Evolutionary conservation across 2,113 vertebrate species (phyloP), one percentile per base, ranked within the genome.

Genomic region (Prochilodus magdalenae): DNA sequence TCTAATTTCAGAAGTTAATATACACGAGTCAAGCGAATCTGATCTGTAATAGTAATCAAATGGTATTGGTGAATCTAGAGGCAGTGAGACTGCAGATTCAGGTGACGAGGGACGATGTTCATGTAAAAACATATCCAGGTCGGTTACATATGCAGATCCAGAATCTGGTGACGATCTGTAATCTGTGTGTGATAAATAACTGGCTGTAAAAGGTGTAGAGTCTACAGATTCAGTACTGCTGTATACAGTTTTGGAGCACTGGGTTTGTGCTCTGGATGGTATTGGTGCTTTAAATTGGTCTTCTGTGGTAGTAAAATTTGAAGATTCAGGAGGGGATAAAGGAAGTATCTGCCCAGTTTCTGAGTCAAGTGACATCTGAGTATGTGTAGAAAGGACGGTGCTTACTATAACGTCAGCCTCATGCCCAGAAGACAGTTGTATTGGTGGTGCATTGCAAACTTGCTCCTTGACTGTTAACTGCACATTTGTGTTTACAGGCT

Each of bases 361-460:
- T 87, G 86, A 87, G 83, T 90, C 89, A 88, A 85, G 80, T 88
- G 88, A 88, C 82, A 88, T 30, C 85, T 90, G 81, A 86, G 47
- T 30, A 11, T 81, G 67, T 69, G 59, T 33, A 29, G 49, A 12
- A 49, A 73, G 51, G 29, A 66, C 49, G 15, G 59, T 10, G 18
- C 33, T 29, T 77, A 76, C 55, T 76, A 51, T 1, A 62, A 85
- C 77, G 40, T 60, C 20, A 77, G 30, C 69, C 30, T 82, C 72
- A 73, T 71, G 40, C 49, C 29, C 22, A 65, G 33, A 22, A 10
- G 22, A 53, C 18, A 73, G 36, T 14, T 77, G 44, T 77, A 81
- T 55, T 51, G 57, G 15, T 29, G 18, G 15, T 55, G 22, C 51
- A 72, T 26, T 62, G 10, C 24, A 55, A 82, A 65, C 73, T 70